Conservation (phyloP, 2,888 invertebrate species). For the Pandemis cinnamomeana region DNA sequence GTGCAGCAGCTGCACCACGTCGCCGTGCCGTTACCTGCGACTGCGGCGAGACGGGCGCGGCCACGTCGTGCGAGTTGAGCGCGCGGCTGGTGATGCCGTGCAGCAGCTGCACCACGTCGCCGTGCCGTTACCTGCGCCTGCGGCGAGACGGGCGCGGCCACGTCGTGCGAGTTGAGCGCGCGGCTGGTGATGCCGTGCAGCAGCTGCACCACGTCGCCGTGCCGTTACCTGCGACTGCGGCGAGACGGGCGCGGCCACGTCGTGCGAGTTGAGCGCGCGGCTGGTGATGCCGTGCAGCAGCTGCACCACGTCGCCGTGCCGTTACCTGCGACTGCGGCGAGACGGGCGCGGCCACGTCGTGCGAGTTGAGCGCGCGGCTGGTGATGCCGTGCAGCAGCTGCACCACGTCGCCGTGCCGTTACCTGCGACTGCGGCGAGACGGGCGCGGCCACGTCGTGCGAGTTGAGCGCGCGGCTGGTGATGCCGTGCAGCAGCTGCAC, state of each 20-base stretch:
- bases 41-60: slow-evolving; percentile 97
- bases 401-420: slow-evolving; percentile 95
- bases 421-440: too few relatives aligned
- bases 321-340: too few relatives aligned
- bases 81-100: slow-evolving; percentile 97
- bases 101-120: slow-evolving; percentile 95
- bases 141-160: slow-evolving; percentile 97
- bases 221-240: too few relatives aligned
- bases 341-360: slow-evolving; percentile 97
- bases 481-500: slow-evolving; percentile 97
- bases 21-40: slow-evolving; percentile 96
- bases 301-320: slow-evolving; percentile 96
- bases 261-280: slow-evolving; percentile 96
- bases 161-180: slow-evolving; percentile 97
- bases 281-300: slow-evolving; percentile 97
- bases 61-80: slow-evolving; percentile 97
- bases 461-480: slow-evolving; percentile 95
- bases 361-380: slow-evolving; percentile 95
- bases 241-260: slow-evolving; percentile 97
- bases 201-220: slow-evolving; percentile 96
- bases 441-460: slow-evolving; percentile 98
- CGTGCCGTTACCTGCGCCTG: too few relatives aligned
- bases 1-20: slow-evolving; percentile 96
- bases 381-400: slow-evolving; percentile 97
- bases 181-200: slow-evolving; percentile 97